Evolutionary conservation across 2,888 invertebrate genomes (phyloP).

Genomic region (Drosophila prostipennis): DNA sequence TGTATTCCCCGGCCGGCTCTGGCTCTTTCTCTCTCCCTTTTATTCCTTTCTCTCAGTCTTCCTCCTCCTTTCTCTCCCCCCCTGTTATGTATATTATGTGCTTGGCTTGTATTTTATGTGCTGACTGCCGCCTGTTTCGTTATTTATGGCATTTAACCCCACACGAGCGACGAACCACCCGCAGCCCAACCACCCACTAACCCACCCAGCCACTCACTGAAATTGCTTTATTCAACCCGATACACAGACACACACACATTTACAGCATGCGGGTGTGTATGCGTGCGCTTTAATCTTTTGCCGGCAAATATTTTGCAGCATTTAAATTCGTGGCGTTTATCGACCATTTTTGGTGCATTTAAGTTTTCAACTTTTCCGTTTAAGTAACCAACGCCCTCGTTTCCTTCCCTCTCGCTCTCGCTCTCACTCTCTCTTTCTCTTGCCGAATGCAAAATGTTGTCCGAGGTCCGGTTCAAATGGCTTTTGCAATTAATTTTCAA

Average conservation of each 20-base stretch:
- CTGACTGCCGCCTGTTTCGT: slow-evolving; percentile 59
- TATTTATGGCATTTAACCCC: slow-evolving; percentile 76
- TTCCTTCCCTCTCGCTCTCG: not conserved
- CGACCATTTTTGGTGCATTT: slow-evolving; percentile 62
- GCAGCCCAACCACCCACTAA: slow-evolving; percentile 29
- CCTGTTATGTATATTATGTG: slow-evolving; percentile 57
- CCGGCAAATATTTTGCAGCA: slow-evolving; percentile 66
- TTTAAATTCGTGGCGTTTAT: slow-evolving; percentile 65
- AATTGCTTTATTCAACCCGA: slow-evolving; percentile 60
- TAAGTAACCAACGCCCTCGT: slow-evolving; percentile 45
- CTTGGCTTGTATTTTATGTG: slow-evolving; percentile 63
- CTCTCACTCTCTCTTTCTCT: not conserved
- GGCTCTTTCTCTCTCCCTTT: slow-evolving; percentile 9
- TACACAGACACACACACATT: slow-evolving; percentile 9
- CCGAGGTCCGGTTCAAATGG: slow-evolving; percentile 58
- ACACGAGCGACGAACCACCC: slow-evolving; percentile 34
- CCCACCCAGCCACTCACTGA: slow-evolving; percentile 45
- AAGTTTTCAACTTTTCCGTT: slow-evolving; percentile 61
- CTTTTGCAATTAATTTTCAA: slow-evolving; percentile 50
- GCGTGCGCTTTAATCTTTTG: slow-evolving; percentile 69
- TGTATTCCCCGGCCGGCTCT: slow-evolving; percentile 44
- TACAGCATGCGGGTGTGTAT: slow-evolving; percentile 15
- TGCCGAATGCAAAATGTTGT: slow-evolving; percentile 50
- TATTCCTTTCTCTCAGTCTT: not conserved
- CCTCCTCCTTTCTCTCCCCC: slow-evolving; percentile 6